phyloP scores from a whole-genome alignment of 2,113 vertebrate genomes.

The human (Homo sapiens) region GRCh38 chr15:92574501-92575000 shows the following conservation, averaged over 20 bases:
- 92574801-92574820: not conserved
- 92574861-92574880: rapidly evolving
- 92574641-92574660: not conserved
- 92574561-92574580: not conserved
- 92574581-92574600: rapidly evolving
- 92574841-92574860: not conserved
- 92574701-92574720: not conserved
- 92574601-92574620: rapidly evolving
- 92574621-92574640: not conserved
- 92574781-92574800: not conserved
- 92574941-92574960: not conserved
- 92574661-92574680: not conserved
- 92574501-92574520: not conserved
- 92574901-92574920: not conserved
- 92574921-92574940: not conserved
- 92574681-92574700: not conserved
- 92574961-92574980: not conserved
- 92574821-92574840: no score
- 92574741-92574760: not conserved
- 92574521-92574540: not conserved
- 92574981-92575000: not conserved
- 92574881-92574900: not conserved
- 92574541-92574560: not conserved
- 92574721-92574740: not conserved
- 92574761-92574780: not conserved